These are phyloP conservation scores for Philereme vetulata DNA, from an alignment of 2,888 invertebrate genomes.

Conservation along the genomic window DNA sequence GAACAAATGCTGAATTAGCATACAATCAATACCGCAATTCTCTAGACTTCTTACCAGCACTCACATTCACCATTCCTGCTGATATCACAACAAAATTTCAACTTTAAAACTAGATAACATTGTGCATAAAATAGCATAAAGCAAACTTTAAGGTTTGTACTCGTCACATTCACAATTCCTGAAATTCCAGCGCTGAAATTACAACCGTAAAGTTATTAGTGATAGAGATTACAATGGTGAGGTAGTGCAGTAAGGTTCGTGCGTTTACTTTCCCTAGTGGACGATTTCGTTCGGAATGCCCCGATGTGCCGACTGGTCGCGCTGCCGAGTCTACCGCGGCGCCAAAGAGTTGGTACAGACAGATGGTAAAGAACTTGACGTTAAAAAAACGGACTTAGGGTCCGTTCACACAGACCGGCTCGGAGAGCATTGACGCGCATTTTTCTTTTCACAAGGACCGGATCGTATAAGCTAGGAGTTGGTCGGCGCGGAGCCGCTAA, in stretches of 20 bases:
- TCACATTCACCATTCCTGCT: constrained; percentile 19
- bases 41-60: constrained; percentile 23
- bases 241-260: constrained; percentile 41
- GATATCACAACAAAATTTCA: constrained; percentile 2
- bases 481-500: too few relatives aligned
- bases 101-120: constrained; percentile 1
- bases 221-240: constrained; percentile 24
- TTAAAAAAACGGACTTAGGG: too few relatives aligned
- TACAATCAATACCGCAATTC: constrained; percentile 28
- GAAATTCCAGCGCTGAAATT: constrained; percentile 21
- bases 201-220: constrained; percentile 8
- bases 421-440: too few relatives aligned
- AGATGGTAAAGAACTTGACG: constrained; percentile 13
- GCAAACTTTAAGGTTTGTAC: constrained; percentile 8
- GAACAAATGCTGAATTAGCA: constrained; percentile 25
- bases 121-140: constrained; percentile 2
- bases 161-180: constrained; percentile 25
- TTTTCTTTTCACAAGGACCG: too few relatives aligned
- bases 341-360: constrained; percentile 23
- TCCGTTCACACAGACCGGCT: too few relatives aligned
- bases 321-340: constrained; percentile 56
- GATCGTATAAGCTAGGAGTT: too few relatives aligned
- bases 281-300: constrained; percentile 73
- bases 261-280: constrained; percentile 78
- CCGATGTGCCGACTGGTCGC: constrained; percentile 69